phyloP scores from a whole-genome alignment of 1,140 invertebrate species.

The Pogonognathellus flavescens region DNA sequence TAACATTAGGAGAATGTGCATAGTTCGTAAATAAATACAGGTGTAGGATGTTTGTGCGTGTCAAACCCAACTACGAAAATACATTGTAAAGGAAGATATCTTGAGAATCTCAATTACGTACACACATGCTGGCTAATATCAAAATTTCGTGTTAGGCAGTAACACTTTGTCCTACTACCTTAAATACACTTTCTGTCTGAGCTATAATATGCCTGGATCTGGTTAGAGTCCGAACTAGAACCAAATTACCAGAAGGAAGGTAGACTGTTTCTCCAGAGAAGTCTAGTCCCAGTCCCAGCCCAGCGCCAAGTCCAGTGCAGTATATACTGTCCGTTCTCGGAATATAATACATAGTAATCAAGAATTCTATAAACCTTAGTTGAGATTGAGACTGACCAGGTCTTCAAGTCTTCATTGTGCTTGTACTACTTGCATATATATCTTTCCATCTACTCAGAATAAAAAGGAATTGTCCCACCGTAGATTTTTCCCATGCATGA shows the following conservation, averaged over 20 bases:
- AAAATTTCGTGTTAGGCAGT: conserved; percentile 16
- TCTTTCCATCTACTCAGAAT: conserved; percentile 36
- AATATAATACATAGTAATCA: too few relatives aligned
- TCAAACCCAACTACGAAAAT: background rate
- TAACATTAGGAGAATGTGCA: conserved; percentile 10
- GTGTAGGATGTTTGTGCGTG: conserved; percentile 5
- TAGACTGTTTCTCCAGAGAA: background rate
- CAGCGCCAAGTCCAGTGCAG: background rate
- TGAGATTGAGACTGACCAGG: conserved; percentile 15
- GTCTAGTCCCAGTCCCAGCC: background rate
- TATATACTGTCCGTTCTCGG: background rate
- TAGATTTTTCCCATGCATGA: conserved; percentile 32
- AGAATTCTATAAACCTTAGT: background rate
- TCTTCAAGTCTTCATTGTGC: too few relatives aligned
- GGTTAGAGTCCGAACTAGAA: conserved; percentile 7
- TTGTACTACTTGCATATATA: background rate
- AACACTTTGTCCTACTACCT: background rate
- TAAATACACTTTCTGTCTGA: background rate
- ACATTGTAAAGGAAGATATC: background rate
- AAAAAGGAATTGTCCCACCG: conserved; percentile 33
- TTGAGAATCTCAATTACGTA: background rate
- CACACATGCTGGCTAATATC: conserved; percentile 4
- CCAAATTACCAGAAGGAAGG: background rate
- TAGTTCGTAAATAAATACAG: background rate
- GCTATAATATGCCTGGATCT: background rate